Conservation (phyloP, 2,113 vertebrate species). For the Daubentonia madagascariensis region DNA sequence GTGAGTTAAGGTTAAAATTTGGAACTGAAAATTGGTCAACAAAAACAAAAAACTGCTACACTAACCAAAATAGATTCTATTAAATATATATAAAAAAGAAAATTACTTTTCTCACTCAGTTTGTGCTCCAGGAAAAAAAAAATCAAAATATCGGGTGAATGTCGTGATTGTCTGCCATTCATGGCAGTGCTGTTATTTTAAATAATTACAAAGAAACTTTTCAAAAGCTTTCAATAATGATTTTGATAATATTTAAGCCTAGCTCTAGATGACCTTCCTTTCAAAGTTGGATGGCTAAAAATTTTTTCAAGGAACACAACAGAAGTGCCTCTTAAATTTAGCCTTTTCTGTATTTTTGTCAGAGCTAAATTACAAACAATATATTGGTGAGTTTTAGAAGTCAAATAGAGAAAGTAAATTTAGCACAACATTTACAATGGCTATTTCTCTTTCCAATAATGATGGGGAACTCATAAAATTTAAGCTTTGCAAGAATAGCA, state of each 20-base stretch:
- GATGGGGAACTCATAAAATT: conserved; percentile 47
- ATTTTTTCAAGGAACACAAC: background rate
- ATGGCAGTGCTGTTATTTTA: background rate
- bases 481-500: conserved; percentile 44
- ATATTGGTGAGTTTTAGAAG: conserved; percentile 36
- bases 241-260: background rate
- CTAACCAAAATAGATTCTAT: background rate
- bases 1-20: background rate
- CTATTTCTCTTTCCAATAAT: conserved; percentile 58
- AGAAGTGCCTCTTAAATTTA: background rate
- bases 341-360: conserved; percentile 8
- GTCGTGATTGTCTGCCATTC: background rate
- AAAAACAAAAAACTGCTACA: conserved; percentile 25
- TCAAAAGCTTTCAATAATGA: background rate
- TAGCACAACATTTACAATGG: conserved; percentile 37
- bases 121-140: background rate
- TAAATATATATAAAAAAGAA: background rate
- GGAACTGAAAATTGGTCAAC: conserved; percentile 33
- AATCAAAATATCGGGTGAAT: background rate
- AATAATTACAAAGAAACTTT: conserved; percentile 5
- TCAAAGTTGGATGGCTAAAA: background rate
- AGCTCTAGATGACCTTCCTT: background rate
- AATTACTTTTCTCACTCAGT: background rate
- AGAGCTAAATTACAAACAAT: conserved; percentile 20
- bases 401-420: conserved; percentile 62